These are phyloP conservation scores for Acomys russatus DNA, from an alignment of 2,797 vertebrate genomes.

Conservation along the genomic window DNA sequence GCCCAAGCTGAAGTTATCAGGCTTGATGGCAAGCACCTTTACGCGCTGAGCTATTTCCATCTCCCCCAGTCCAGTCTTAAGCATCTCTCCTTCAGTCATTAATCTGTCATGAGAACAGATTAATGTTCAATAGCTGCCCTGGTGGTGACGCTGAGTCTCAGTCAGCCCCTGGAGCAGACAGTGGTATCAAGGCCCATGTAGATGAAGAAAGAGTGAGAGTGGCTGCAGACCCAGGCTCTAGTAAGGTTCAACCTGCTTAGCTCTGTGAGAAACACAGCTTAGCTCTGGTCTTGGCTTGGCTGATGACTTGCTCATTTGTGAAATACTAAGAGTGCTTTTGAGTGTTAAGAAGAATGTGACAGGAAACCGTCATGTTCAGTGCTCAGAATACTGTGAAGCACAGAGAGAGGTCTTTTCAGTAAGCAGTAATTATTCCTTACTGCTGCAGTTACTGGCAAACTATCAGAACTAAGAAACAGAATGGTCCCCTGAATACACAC, in stretches of 20 bases:
- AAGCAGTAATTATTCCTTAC: background rate
- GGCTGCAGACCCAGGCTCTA: background rate
- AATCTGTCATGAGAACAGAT: background rate
- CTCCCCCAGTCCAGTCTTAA: background rate
- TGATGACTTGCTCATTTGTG: background rate
- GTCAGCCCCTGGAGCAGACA: conserved; percentile 5
- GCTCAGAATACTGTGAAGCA: background rate
- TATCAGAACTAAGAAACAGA: conserved; percentile 9
- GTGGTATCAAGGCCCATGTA: background rate
- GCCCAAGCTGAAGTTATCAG: too few relatives aligned
- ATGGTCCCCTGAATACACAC: background rate
- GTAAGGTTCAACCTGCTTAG: background rate
- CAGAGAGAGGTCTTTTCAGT: background rate
- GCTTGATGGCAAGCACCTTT: background rate
- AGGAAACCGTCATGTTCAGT: background rate
- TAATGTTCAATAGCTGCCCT: background rate
- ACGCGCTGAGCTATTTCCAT: background rate
- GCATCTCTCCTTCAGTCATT: background rate
- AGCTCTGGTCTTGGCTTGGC: background rate
- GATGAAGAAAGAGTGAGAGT: background rate
- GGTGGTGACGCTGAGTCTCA: background rate
- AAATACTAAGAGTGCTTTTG: background rate
- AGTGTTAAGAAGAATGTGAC: background rate
- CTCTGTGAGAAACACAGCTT: background rate
- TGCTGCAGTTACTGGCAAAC: background rate